Evolutionary conservation across 2,888 invertebrate genomes (phyloP), one percentile per base, ranked within the genome.

Genomic region (Dichetophora obliterata): DNA sequence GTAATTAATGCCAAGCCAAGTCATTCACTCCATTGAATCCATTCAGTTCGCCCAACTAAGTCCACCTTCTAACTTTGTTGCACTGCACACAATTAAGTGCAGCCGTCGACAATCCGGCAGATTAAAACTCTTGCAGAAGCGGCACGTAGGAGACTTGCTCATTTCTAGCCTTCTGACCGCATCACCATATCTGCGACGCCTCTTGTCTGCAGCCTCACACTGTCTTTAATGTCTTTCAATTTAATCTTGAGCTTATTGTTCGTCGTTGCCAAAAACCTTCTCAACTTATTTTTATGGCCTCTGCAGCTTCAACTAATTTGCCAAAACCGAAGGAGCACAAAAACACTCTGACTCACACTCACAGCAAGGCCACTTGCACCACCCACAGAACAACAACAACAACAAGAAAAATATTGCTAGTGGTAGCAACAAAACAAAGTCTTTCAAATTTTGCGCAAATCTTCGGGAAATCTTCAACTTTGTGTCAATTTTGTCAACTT

Each of bases 401-500:
- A 65, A 31, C 1, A 48, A n/a, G 14, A 66, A 66, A 11, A 43
- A 43, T 11, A 43, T 11, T 43, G 43, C 11, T 19, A 8, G 43
- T 14, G 22, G n/a, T 9, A 50, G n/a, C 50, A 48, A 43, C 50
- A 65, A 48, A 50, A 50, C 63, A 74, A 34, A 65, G 57, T 31
- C 74, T 65, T 63, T 61, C 48, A 74, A 65, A 74, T 74, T 74
- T 50, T 74, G 65, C 52, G 52, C 52, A 74, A 65, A 74, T 74
- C 74, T 74, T 72, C 52, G 63, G 22, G 34, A 65, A 74, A 74
- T 74, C 74, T 74, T 74, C 74, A 74, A 74, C 65, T 74, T 74
- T 74, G 74, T 74, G 74, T 74, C 74, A 74, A 65, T 74, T 73
- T 74, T 74, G 74, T 74, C 74, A 74, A 74, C 52, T 74, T 74